phyloP scores from a whole-genome alignment of 2,888 invertebrate species.

The Cryptocephalus moraei region DNA sequence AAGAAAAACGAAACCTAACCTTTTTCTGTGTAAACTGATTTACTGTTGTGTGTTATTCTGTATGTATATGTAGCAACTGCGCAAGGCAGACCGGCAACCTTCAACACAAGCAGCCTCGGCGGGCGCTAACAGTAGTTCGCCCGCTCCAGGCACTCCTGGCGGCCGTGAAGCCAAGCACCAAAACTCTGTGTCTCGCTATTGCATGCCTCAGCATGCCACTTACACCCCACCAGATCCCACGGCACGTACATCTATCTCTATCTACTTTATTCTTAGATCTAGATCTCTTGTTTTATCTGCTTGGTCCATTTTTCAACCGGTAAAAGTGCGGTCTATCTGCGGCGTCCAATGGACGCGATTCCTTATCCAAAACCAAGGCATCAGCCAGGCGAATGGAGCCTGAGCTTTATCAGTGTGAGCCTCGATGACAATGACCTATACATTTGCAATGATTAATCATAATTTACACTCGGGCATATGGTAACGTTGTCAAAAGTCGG shows the following conservation, averaged over 20 bases:
- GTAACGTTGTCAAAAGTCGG: too few species aligned
- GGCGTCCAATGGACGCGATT: neutral
- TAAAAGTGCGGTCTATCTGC: neutral
- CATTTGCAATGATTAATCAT: too few species aligned
- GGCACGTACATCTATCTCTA: conserved; percentile 44
- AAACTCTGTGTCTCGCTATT: conserved; percentile 46
- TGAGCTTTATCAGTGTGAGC: too few species aligned
- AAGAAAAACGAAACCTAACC: neutral
- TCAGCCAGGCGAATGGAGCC: too few species aligned
- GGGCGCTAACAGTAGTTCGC: conserved; percentile 24
- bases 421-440: too few species aligned
- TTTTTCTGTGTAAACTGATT: conserved; percentile 9
- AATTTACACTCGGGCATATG: too few species aligned
- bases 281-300: neutral
- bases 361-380: too few species aligned
- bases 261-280: conserved; percentile 10
- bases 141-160: conserved; percentile 33
- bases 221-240: conserved; percentile 50
- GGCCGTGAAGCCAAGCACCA: conserved; percentile 39
- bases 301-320: neutral
- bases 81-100: conserved; percentile 38
- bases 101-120: conserved; percentile 29
- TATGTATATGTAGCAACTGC: conserved; percentile 40
- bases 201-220: conserved; percentile 52
- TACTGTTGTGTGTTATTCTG: conserved; percentile 38